Percentiles rank a stretch among this genome's conserved stretches.
These are phyloP conservation scores for Cyrtorhinus lividipennis DNA, from an alignment of 1,140 invertebrate genomes.

Conservation along the genomic window DNA sequence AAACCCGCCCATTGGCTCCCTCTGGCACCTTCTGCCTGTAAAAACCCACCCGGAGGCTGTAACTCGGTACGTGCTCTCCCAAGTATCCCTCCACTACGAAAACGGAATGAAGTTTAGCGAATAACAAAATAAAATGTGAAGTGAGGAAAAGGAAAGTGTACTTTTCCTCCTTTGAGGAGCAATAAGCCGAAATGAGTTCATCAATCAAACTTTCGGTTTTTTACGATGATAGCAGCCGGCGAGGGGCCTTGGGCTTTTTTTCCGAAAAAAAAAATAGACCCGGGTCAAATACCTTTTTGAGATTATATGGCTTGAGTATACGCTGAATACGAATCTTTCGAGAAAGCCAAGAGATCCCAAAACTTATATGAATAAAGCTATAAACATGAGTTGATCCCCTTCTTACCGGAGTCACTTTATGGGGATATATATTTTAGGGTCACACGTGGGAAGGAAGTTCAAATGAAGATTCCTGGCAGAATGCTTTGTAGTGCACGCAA, in stretches of 20 bases:
- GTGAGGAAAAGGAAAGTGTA: background rate
- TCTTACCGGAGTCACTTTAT: background rate
- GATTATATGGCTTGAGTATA: background rate
- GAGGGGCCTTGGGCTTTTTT: background rate
- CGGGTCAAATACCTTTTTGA: background rate
- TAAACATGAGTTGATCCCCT: background rate
- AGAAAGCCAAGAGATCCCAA: background rate
- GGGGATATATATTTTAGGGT: background rate
- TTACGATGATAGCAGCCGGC: slow-evolving; percentile 6
- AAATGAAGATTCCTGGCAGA: too few relatives aligned
- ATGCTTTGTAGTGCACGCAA: too few relatives aligned
- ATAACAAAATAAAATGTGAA: slow-evolving; percentile 5
- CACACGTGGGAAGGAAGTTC: background rate
- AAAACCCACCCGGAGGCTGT: background rate
- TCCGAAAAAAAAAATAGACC: background rate
- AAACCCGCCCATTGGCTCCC: background rate
- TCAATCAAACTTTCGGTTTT: slow-evolving; percentile 6
- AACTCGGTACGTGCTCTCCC: slow-evolving; percentile 1
- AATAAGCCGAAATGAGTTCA: slow-evolving; percentile 4
- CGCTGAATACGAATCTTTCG: slow-evolving; percentile 1
- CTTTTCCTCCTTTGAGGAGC: background rate
- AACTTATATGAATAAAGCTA: slow-evolving; percentile 5
- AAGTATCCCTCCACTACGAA: background rate
- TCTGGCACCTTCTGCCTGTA: background rate
- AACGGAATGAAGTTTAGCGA: background rate